phyloP scores from a whole-genome alignment of 2,797 vertebrate species.

The Rhodeus uyekii region DNA sequence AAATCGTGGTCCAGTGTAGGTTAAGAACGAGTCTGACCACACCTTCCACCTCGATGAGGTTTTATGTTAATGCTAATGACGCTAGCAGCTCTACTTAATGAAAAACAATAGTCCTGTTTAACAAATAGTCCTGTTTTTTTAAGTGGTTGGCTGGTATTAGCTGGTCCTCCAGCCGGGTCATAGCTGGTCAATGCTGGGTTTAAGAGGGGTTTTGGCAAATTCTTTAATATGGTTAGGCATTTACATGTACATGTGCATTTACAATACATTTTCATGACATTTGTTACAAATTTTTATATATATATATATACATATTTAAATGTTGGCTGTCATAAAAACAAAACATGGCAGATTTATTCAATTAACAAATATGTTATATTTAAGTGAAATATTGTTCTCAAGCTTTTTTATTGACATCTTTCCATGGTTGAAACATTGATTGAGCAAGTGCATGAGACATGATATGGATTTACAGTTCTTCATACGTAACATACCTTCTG shows the following conservation, averaged over 20 bases:
- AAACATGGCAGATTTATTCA: too few species aligned
- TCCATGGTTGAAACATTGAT: too few species aligned
- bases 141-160: background rate
- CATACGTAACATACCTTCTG: background rate
- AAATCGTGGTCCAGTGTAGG: background rate
- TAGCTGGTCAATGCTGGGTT: background rate
- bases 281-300: too few species aligned
- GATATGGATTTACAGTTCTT: background rate
- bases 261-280: too few species aligned
- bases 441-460: too few species aligned
- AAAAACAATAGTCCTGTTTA: background rate
- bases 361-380: too few species aligned
- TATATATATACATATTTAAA: too few species aligned
- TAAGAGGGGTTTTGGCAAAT: background rate
- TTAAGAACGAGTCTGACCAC: background rate
- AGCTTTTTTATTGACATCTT: too few species aligned
- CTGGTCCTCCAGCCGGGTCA: background rate
- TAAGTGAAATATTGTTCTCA: too few species aligned
- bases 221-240: too few species aligned
- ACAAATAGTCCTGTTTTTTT: background rate
- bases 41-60: background rate
- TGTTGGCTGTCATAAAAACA: too few species aligned
- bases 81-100: background rate
- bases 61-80: slow-evolving; percentile 14
- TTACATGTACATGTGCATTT: too few species aligned